Evolutionary conservation across 2,888 invertebrate species (phyloP).

Genomic region (Mythimna impura): DNA sequence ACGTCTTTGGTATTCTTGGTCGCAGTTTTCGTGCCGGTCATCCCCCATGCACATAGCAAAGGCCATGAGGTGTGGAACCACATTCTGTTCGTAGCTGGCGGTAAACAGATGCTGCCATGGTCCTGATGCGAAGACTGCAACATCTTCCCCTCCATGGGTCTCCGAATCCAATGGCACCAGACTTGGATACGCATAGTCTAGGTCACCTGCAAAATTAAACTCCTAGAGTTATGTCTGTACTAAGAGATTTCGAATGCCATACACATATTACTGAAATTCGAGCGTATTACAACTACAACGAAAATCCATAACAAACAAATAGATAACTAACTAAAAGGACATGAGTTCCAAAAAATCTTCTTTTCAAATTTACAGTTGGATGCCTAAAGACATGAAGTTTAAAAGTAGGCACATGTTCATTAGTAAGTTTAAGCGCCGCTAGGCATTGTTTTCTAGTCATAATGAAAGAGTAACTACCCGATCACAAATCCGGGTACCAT

Average conservation of each 20-base stretch:
- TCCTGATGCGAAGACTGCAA: conserved; percentile 93
- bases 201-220: conserved; percentile 76
- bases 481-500: too few species aligned
- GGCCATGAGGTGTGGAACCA: conserved; percentile 94
- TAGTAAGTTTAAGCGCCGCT: too few species aligned
- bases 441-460: too few species aligned
- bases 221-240: neutral
- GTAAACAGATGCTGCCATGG: conserved; percentile 95
- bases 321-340: too few species aligned
- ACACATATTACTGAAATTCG: too few species aligned
- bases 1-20: conserved; percentile 23
- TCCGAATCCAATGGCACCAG: conserved; percentile 91
- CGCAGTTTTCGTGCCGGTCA: conserved; percentile 85
- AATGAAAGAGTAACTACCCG: too few species aligned
- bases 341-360: too few species aligned
- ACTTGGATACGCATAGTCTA: conserved; percentile 90
- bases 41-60: conserved; percentile 93
- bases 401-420: too few species aligned
- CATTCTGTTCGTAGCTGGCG: conserved; percentile 94
- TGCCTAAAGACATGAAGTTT: too few species aligned
- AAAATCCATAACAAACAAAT: too few species aligned
- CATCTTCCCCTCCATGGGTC: conserved; percentile 95
- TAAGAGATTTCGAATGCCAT: neutral
- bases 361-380: too few species aligned
- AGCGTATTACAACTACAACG: too few species aligned